Conservation (phyloP, 2,888 invertebrate species). For the Cataglyphis rosenhaueri region DNA sequence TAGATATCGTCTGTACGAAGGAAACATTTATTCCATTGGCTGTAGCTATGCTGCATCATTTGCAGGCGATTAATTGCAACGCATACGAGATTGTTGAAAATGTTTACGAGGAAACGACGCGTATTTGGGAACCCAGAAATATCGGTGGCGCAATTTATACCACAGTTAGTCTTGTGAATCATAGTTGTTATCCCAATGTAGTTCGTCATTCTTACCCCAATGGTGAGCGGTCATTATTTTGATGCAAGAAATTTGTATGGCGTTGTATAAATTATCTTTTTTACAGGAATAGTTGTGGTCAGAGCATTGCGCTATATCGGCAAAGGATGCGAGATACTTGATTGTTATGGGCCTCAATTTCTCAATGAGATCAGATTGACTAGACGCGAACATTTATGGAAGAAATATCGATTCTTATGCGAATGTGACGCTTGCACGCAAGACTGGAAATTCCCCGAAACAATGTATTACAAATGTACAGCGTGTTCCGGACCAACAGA, state of each 20-base stretch:
- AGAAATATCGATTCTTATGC: constrained; percentile 85
- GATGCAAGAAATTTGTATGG: background rate
- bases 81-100: constrained; percentile 86
- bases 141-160: constrained; percentile 86
- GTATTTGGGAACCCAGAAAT: constrained; percentile 79
- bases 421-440: constrained; percentile 83
- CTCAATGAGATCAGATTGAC: constrained; percentile 78
- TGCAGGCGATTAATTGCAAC: constrained; percentile 86
- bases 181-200: constrained; percentile 85
- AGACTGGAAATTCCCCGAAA: constrained; percentile 81
- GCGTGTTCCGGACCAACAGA: constrained; percentile 66
- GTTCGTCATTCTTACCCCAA: constrained; percentile 83
- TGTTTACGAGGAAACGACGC: constrained; percentile 73
- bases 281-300: constrained; percentile 81
- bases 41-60: constrained; percentile 82
- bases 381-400: constrained; percentile 80
- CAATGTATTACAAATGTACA: constrained; percentile 76
- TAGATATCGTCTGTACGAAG: constrained; percentile 62
- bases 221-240: constrained; percentile 70
- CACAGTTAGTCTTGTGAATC: constrained; percentile 86
- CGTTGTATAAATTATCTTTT: constrained; percentile 7
- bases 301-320: constrained; percentile 81
- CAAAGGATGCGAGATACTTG: constrained; percentile 84
- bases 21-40: constrained; percentile 77
- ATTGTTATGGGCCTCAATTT: constrained; percentile 86